Percentiles rank a stretch among this genome's conserved stretches.
These are phyloP conservation scores for Nerophis ophidion DNA, from an alignment of 2,113 vertebrate species.

Conservation along the genomic window DNA sequence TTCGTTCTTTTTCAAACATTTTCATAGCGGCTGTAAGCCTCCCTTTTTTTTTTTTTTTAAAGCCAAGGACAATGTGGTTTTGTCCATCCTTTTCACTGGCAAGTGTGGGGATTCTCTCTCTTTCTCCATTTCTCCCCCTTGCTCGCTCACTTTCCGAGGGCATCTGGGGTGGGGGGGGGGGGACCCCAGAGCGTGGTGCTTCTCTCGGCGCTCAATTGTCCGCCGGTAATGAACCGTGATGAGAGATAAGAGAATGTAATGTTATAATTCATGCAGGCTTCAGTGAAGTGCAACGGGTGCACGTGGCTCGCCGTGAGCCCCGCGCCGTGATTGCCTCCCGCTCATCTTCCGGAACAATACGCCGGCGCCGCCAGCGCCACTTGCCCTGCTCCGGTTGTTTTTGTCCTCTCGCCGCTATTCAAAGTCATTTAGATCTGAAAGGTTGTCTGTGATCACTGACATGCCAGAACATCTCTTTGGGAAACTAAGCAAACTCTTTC, in stretches of 20 bases:
- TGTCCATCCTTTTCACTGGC: conserved; percentile 63
- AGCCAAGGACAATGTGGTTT: conserved; percentile 82
- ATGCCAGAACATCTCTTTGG: conserved; percentile 59
- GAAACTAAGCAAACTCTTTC: conserved; percentile 50
- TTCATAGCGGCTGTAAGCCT: conserved; percentile 79
- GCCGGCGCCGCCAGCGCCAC: conserved; percentile 33
- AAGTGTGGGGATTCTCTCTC: conserved; percentile 55
- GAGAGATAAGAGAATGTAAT: conserved; percentile 73
- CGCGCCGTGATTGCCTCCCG: conserved; percentile 50
- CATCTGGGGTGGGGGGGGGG: no score
- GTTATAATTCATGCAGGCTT: conserved; percentile 74
- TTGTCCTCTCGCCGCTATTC: conserved; percentile 45
- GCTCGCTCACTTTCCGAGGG: conserved; percentile 32
- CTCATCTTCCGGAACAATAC: conserved; percentile 53
- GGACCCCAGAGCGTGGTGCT: conserved; percentile 46
- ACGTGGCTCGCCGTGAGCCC: conserved; percentile 56
- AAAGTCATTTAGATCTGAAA: conserved; percentile 52
- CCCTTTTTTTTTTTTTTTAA: conserved; percentile 69
- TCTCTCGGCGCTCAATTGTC: conserved; percentile 75
- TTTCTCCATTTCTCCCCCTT: conserved; percentile 16
- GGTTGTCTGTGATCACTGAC: conserved; percentile 51
- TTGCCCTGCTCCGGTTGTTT: conserved; percentile 47
- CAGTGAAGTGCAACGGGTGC: conserved; percentile 37
- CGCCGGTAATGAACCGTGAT: conserved; percentile 78
- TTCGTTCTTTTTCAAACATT: conserved; percentile 73